Evolutionary conservation across 2,888 invertebrate species (phyloP), one percentile per base, ranked within the genome.

Genomic region (Dinocampus coccinellae): DNA sequence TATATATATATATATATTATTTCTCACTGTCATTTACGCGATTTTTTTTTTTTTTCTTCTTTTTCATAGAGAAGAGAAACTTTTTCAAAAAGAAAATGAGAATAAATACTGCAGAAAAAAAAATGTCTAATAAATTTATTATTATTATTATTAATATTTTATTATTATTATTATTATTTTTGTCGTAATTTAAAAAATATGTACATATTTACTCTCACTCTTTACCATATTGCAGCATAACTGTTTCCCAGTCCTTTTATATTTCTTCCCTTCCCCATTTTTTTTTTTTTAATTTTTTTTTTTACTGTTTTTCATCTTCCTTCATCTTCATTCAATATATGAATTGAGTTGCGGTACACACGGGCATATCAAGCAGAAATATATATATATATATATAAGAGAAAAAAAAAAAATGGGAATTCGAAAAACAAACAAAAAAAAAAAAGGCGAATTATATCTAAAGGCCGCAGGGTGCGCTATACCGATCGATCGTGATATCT

Each of bases 401-500:
- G 36, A 52, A 24, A 65, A 65, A 62, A 57, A 55, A 68, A 42
- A 16, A 69, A 26, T 47, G 29, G 42, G 13, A 22, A 55, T 52
- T 53, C 29, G 20, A 58, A 47, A 71, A 61, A 22, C 16, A 36
- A 72, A 42, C 22, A 52, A 24, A 39, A 68, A 26, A 61, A 53
- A 68, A 60, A 65, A 58, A n/a, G n/a, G n/a, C n/a, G n/a, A n/a
- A n/a, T n/a, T n/a, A n/a, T n/a, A n/a, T n/a, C n/a, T 58, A 67
- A 64, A 66, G 64, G 72, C 64, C 63, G 29, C 63, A 70, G 65
- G 65, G 70, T 24, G 70, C 65, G 70, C 63, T 53, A 20, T 22
- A 34, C 47, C 34, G 70, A 70, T 65, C 70, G 65, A 70, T 70
- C 34, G 70, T 60, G 53, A 70, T 71, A 62, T 70, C 60, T 70